Evolutionary conservation across 2,888 invertebrate species (phyloP).

Genomic region (Atethmia centrago): DNA sequence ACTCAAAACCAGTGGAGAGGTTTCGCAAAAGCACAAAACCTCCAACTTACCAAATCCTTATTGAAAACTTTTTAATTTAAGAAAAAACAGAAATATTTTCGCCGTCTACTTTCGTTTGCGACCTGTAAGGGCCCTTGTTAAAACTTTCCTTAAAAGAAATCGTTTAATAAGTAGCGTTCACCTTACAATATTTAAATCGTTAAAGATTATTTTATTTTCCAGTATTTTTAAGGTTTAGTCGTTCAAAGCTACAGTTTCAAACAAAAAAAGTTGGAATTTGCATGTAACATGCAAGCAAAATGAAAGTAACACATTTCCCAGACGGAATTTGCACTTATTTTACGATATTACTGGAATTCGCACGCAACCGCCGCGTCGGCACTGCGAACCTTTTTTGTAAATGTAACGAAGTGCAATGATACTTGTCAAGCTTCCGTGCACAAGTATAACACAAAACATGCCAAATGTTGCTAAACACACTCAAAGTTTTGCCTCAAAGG

Average conservation of each 20-base stretch:
- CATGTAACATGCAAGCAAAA: slow-evolving; percentile 61
- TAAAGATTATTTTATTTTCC: slow-evolving; percentile 32
- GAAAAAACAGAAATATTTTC: slow-evolving; percentile 67
- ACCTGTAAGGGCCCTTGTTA: slow-evolving; percentile 68
- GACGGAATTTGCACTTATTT: slow-evolving; percentile 52
- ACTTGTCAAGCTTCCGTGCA: slow-evolving; percentile 32
- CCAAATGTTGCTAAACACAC: slow-evolving; percentile 24
- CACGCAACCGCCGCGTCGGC: slow-evolving; percentile 43
- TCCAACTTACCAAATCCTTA: slow-evolving; percentile 53
- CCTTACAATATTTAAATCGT: slow-evolving; percentile 48
- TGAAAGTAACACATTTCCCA: slow-evolving; percentile 59
- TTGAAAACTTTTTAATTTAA: slow-evolving; percentile 73
- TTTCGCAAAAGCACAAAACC: slow-evolving; percentile 43
- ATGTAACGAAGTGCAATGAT: slow-evolving; percentile 39
- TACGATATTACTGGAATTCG: slow-evolving; percentile 46
- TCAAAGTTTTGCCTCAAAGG: slow-evolving; percentile 8
- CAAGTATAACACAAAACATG: slow-evolving; percentile 21
- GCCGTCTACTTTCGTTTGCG: slow-evolving; percentile 59
- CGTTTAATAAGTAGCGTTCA: slow-evolving; percentile 44
- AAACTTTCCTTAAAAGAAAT: slow-evolving; percentile 65
- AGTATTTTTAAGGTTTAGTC: slow-evolving; percentile 33
- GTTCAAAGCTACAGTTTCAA: slow-evolving; percentile 25
- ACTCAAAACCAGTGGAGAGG: slow-evolving; percentile 43
- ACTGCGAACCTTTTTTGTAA: slow-evolving; percentile 32
- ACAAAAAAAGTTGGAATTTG: slow-evolving; percentile 49